phyloP scores from a whole-genome alignment of 2,113 vertebrate genomes.

The Bubo bubo region DNA sequence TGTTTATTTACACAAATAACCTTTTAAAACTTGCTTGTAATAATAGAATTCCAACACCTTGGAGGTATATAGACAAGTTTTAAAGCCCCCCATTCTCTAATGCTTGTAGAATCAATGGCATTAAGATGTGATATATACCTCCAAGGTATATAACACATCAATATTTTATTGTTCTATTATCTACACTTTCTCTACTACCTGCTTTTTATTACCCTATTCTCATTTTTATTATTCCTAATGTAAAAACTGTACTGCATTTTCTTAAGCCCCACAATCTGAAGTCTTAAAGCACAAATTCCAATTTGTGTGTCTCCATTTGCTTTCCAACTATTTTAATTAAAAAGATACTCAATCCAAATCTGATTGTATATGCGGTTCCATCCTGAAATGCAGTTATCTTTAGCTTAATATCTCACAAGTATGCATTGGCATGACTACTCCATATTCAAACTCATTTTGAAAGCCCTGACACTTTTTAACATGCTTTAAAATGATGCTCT shows the following conservation, averaged over 20 bases:
- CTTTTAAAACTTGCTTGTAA: background rate
- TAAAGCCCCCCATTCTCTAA: background rate
- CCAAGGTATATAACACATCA: background rate
- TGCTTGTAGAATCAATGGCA: background rate
- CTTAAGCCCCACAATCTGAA: background rate
- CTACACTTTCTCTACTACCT: background rate
- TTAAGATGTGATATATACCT: background rate
- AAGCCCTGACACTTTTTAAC: background rate
- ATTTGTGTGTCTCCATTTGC: background rate
- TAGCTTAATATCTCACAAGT: background rate
- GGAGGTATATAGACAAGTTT: background rate
- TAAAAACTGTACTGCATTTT: background rate
- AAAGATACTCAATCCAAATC: background rate
- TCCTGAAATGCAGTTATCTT: background rate
- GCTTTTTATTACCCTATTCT: background rate
- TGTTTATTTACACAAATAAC: background rate
- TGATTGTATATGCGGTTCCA: background rate
- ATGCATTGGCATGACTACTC: background rate
- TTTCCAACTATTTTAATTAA: background rate
- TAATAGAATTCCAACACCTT: background rate
- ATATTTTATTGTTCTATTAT: background rate
- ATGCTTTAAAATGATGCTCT: background rate
- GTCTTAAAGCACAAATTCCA: background rate
- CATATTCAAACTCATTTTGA: background rate
- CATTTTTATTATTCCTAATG: background rate